Conservation (phyloP, 2,797 vertebrate species). For the Florisuga fusca region DNA sequence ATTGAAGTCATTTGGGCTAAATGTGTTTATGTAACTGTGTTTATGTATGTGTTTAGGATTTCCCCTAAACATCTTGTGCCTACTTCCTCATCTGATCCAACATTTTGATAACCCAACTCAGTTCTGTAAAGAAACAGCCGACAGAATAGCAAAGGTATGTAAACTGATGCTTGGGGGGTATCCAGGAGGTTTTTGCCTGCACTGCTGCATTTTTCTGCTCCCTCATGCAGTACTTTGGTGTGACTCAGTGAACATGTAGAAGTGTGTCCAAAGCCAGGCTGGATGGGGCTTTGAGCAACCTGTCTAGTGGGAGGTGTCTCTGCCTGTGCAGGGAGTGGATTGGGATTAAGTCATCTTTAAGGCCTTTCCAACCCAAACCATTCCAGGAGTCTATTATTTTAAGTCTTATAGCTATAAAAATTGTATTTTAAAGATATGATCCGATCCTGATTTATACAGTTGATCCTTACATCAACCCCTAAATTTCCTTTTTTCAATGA, state of each 20-base stretch:
- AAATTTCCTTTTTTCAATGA: background rate
- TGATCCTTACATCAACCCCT: background rate
- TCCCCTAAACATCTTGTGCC: constrained; percentile 97
- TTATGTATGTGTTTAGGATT: constrained; percentile 86
- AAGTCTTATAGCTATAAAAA: background rate
- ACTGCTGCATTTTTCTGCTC: background rate
- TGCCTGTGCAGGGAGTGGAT: no score
- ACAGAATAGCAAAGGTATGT: constrained; percentile 94
- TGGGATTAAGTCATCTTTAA: no score
- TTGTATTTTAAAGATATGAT: background rate
- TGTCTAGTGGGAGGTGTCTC: no score
- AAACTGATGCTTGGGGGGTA: background rate
- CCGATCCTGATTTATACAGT: background rate
- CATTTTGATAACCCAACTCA: constrained; percentile 98
- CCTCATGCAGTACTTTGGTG: background rate
- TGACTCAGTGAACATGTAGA: background rate
- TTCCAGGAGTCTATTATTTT: background rate
- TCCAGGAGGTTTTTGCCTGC: background rate
- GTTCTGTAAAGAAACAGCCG: constrained; percentile 98
- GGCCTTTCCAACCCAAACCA: no score
- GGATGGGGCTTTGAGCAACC: no score
- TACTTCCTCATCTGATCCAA: constrained; percentile 97
- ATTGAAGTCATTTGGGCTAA: background rate
- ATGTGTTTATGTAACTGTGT: constrained; percentile 15
- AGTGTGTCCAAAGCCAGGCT: no score